Base-by-base conservation (phyloP, 2,113 vertebrate species). In the Acrocephalus kingi region DNA sequence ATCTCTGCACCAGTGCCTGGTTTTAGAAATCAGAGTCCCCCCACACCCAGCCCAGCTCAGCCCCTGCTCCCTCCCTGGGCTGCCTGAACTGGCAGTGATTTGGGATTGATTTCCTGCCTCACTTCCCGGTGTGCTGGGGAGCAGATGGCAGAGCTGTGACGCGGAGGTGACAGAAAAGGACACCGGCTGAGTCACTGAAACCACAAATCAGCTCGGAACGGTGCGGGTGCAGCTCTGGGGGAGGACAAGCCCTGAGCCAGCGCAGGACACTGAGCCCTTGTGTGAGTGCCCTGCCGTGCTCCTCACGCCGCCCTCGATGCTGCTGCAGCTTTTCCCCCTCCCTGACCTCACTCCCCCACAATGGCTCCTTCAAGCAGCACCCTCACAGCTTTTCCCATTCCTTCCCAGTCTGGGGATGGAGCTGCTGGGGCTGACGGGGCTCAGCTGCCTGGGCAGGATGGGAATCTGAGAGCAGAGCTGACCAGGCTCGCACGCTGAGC, bases 221-320 rank as follows among this genome's bases (percentile, higher is more conserved):
- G 83, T 56, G 71, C 6, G 27, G 89, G 69, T 76, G 94, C 89
- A 96, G 93, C 72, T 84, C 81, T 18, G 66, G 79, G 90, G 89
- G 11, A 49, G 93, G 63, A 97, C 63, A 87, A 94, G 87, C 11
- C 2, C 71, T 0, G 30, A 75, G 68, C 23, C 37, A 13, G 67
- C 30, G 35, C 4, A 4, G 83, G 87, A 97, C 97, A 97, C 93
- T 63, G 87, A 80, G 77, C 74, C 82, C 82, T 90, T 96, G 95
- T 97, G 95, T 27, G 35, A 4, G 19, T 45, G 89, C 72, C 94
- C 90, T 39, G 88, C 39, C 27, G 4, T 25, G 86, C 39, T 72
- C 71, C 41, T 15, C 78, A 41, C 0, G 27, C 76, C 77, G 35
- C 80, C 90, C 85, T 90, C 61, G 35, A 74, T 52, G 92, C 54